Conservation (phyloP, 2,113 vertebrate species). For the Rhadina sibilatrix region DNA sequence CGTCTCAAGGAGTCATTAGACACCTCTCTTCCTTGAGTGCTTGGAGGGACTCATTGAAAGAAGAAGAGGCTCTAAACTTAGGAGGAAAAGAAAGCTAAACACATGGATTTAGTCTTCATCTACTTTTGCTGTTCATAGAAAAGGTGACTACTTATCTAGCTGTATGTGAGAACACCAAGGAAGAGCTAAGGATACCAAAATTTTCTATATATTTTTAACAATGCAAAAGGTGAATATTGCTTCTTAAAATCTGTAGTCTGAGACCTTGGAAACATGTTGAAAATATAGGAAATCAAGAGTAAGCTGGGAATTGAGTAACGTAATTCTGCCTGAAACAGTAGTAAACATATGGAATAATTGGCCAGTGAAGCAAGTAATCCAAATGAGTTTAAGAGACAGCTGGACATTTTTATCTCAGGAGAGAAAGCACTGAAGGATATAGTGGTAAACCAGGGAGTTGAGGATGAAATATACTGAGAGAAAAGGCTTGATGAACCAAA, state of each 20-base stretch:
- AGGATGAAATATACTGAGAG: slow-evolving; percentile 50
- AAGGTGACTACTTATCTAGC: not conserved
- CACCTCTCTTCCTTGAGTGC: not conserved
- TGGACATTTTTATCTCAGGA: slow-evolving; percentile 71
- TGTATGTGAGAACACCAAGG: not conserved
- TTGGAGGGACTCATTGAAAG: not conserved
- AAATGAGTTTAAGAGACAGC: slow-evolving; percentile 73
- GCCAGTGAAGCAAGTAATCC: slow-evolving; percentile 72
- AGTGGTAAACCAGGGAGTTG: slow-evolving; percentile 60
- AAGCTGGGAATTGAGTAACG: slow-evolving; percentile 62
- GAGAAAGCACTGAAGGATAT: slow-evolving; percentile 65
- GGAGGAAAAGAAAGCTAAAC: not conserved
- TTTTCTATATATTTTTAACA: not conserved
- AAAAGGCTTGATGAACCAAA: slow-evolving; percentile 31
- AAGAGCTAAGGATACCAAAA: not conserved
- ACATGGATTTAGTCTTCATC: not conserved
- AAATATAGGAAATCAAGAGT: slow-evolving; percentile 48
- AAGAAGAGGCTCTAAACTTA: not conserved
- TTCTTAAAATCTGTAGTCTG: not conserved
- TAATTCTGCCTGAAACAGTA: slow-evolving; percentile 65
- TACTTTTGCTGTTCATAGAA: not conserved
- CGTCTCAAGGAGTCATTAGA: not conserved
- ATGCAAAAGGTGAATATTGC: not conserved
- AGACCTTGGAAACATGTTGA: slow-evolving; percentile 25
- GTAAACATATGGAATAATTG: slow-evolving; percentile 77